Evolutionary conservation across 1,140 invertebrate genomes (phyloP).

Genomic region (Diprion similis): DNA sequence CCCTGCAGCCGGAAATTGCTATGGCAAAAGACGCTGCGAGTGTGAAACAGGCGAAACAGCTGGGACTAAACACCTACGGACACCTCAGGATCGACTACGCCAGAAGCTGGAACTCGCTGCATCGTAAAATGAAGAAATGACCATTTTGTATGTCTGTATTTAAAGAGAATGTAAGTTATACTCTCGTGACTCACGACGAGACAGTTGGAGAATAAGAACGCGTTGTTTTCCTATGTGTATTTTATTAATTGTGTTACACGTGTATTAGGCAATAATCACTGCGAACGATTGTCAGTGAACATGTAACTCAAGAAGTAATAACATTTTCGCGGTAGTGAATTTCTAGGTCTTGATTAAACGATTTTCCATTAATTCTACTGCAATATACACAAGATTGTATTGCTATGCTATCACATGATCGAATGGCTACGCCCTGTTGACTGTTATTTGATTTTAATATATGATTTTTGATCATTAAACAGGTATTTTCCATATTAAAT

Average conservation of each 20-base stretch:
- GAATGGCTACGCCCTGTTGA: too few relatives aligned
- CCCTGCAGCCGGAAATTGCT: background rate
- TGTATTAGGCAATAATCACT: too few relatives aligned
- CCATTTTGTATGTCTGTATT: constrained; percentile 18
- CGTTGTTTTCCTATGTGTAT: background rate
- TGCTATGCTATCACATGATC: too few relatives aligned
- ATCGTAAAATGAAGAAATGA: constrained; percentile 69
- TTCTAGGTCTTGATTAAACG: too few relatives aligned
- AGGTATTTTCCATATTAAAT: too few relatives aligned
- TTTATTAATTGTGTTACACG: background rate
- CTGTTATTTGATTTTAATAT: too few relatives aligned
- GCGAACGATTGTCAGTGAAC: too few relatives aligned
- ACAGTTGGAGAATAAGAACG: background rate
- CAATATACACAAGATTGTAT: too few relatives aligned
- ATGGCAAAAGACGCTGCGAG: background rate
- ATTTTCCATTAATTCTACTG: too few relatives aligned
- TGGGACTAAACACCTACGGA: constrained; percentile 72
- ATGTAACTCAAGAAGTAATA: too few relatives aligned
- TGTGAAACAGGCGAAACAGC: constrained; percentile 49
- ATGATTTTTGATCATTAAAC: too few relatives aligned
- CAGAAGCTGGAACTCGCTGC: constrained; percentile 74
- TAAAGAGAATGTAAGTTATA: constrained; percentile 10
- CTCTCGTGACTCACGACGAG: background rate
- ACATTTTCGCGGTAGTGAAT: too few relatives aligned
- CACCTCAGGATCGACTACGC: constrained; percentile 79